Evolutionary conservation across 2,888 invertebrate species (phyloP).

Genomic region (Lasioglossum leucozonium): DNA sequence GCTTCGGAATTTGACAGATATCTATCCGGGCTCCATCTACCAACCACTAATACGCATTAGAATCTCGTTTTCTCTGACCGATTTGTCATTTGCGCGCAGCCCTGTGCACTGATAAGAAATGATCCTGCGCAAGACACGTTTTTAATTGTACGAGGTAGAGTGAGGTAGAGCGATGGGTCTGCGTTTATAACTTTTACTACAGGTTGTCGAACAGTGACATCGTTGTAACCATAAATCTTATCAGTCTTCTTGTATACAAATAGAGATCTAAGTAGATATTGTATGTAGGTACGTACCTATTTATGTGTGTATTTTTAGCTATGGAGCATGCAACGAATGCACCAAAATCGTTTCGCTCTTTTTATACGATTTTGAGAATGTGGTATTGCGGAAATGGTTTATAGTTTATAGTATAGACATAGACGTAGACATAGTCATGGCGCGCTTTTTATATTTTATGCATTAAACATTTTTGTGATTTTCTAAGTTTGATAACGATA

Average conservation of each 20-base stretch:
- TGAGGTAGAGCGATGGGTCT: background rate
- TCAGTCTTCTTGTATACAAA: background rate
- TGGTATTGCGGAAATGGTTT: background rate
- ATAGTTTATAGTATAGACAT: too few relatives aligned
- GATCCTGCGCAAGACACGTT: background rate
- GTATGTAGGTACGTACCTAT: too few relatives aligned
- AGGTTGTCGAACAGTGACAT: slow-evolving; percentile 22
- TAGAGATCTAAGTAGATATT: background rate
- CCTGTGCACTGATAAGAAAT: background rate
- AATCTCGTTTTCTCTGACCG: too few relatives aligned
- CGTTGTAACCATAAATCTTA: background rate
- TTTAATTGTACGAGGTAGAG: background rate
- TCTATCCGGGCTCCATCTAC: background rate
- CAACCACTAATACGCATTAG: background rate
- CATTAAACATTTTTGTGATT: background rate
- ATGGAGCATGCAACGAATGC: background rate
- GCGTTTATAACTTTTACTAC: background rate
- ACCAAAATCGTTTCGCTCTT: background rate
- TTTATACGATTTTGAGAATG: background rate
- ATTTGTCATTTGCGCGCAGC: background rate
- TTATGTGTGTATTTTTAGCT: slow-evolving; percentile 11
- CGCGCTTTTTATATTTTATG: background rate
- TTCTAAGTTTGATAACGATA: background rate
- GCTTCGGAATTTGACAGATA: background rate
- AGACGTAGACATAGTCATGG: too few relatives aligned